Percentiles rank a stretch among this genome's conserved stretches.
These are phyloP conservation scores for Larimichthys polyactis DNA, from an alignment of 2,113 vertebrate species.

Conservation along the genomic window DNA sequence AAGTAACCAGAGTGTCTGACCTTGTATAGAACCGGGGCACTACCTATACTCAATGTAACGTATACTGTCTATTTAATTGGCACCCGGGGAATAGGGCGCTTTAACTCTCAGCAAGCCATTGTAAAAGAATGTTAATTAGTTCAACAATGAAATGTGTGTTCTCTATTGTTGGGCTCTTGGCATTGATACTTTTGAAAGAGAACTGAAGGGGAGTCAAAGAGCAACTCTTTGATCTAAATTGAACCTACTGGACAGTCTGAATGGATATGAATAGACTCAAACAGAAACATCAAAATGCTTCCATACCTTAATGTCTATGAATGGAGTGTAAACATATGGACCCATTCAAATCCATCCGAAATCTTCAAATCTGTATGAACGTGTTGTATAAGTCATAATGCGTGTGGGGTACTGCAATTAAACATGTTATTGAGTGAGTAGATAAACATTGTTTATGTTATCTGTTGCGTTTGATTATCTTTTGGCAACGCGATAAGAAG, in stretches of 20 bases:
- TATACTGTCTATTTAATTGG: slow-evolving; percentile 71
- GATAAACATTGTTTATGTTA: slow-evolving; percentile 18
- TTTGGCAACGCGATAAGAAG: slow-evolving; percentile 23
- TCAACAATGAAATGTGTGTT: slow-evolving; percentile 72
- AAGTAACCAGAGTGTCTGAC: slow-evolving; percentile 55
- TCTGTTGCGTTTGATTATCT: slow-evolving; percentile 34
- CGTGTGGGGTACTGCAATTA: background rate
- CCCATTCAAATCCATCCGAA: background rate
- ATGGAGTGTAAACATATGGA: slow-evolving; percentile 20
- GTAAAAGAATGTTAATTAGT: slow-evolving; percentile 81
- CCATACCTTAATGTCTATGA: slow-evolving; percentile 11
- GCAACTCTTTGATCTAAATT: slow-evolving; percentile 61
- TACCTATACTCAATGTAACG: slow-evolving; percentile 56
- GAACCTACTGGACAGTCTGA: slow-evolving; percentile 24
- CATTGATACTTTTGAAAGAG: slow-evolving; percentile 70
- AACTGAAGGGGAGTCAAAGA: slow-evolving; percentile 65
- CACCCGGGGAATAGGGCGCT: slow-evolving; percentile 52
- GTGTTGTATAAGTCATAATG: background rate
- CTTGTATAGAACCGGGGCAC: slow-evolving; percentile 26
- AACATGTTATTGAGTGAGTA: slow-evolving; percentile 20
- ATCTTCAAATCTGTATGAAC: slow-evolving; percentile 15
- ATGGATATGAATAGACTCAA: slow-evolving; percentile 25
- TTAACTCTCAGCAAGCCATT: slow-evolving; percentile 70
- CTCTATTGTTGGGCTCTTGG: slow-evolving; percentile 65
- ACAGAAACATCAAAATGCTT: slow-evolving; percentile 3